Conservation (phyloP, 1,140 invertebrate genomes). For the Meteorus sp. region DNA sequence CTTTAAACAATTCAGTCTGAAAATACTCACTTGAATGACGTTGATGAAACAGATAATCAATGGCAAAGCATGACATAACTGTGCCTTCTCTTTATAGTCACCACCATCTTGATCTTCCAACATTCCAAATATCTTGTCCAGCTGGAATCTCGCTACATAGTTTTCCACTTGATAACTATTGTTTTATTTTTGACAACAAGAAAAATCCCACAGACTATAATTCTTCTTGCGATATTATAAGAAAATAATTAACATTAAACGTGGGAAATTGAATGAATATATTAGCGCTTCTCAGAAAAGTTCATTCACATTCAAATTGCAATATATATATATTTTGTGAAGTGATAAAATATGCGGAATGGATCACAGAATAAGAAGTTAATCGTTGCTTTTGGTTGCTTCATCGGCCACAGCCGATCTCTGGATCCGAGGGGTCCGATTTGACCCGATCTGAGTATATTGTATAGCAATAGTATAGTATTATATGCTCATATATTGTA, state of each 20-base stretch:
- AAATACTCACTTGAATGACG: slow-evolving; percentile 35
- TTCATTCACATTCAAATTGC: not conserved
- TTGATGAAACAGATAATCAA: slow-evolving; percentile 36
- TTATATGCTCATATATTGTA: too few relatives aligned
- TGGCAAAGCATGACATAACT: slow-evolving; percentile 38
- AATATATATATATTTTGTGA: not conserved
- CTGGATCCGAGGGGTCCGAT: slow-evolving; percentile 27
- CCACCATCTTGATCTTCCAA: slow-evolving; percentile 49
- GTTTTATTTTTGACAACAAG: not conserved
- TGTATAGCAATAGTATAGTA: too few relatives aligned
- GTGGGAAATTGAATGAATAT: too few relatives aligned
- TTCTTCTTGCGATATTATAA: not conserved
- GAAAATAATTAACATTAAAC: too few relatives aligned
- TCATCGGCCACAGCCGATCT: slow-evolving; percentile 30
- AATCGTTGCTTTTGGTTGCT: slow-evolving; percentile 25
- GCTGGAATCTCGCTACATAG: slow-evolving; percentile 33
- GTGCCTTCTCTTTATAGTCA: slow-evolving; percentile 35
- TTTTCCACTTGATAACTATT: slow-evolving; percentile 16
- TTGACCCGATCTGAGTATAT: slow-evolving; percentile 26
- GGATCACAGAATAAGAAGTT: slow-evolving; percentile 24
- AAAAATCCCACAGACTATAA: not conserved
- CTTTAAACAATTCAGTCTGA: too few relatives aligned
- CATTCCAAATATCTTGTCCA: slow-evolving; percentile 43
- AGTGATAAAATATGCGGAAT: slow-evolving; percentile 8
- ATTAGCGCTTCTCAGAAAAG: too few relatives aligned